Evolutionary conservation across 1,140 invertebrate species (phyloP), one percentile per base, ranked within the genome.

Genomic region (Drosophila baimaii): DNA sequence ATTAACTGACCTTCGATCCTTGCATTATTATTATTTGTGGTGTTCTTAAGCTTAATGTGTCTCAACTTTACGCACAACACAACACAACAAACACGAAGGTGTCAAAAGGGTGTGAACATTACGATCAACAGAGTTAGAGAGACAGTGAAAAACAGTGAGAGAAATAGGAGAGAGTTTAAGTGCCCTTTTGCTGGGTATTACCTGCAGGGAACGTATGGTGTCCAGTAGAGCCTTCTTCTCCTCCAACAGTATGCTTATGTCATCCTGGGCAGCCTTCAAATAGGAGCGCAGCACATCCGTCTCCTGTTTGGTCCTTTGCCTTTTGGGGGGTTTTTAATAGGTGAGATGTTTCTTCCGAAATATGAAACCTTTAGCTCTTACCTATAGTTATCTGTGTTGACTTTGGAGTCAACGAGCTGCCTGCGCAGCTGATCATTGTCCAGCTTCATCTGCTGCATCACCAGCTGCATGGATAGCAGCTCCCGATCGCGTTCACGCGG

Each of bases 181-280:
- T n/a, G n/a, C n/a, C n/a, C n/a, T n/a, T n/a, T n/a, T n/a, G n/a
- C n/a, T n/a, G n/a, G n/a, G n/a, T n/a, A n/a, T n/a, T 61, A 94
- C 95, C 92, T 96, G 95, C 71, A 96, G 82, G 39, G 94, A 92
- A 15, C 93, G 92, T 65, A 96, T 92, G 51, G 94, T 94, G 72
- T 96, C 95, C 44, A 96, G 90, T 27, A 97, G 92, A n/a, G 93
- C 93, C 70, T 94, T 94, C 81, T 97, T 97, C 75, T 97, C 96
- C 37, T 95, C 94, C 1, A 96, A 76, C 43, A 97, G 90, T 27
- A 93, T 93, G 17, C 93, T 93, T 2, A 96, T 95, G 55, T 96
- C 94, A 72, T 96, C 95, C 84, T 96, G 95, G 2, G 96, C 95
- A 2, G 94, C 93, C 81, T 94, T 93, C 23, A 96, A 91, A 77